A percentile compares a stretch with the other conserved stretches of the same genome.
Evolutionary conservation across 35 echinoderm and acorn worm species (phyloP).

Genomic region (Apostichopus californicus): DNA sequence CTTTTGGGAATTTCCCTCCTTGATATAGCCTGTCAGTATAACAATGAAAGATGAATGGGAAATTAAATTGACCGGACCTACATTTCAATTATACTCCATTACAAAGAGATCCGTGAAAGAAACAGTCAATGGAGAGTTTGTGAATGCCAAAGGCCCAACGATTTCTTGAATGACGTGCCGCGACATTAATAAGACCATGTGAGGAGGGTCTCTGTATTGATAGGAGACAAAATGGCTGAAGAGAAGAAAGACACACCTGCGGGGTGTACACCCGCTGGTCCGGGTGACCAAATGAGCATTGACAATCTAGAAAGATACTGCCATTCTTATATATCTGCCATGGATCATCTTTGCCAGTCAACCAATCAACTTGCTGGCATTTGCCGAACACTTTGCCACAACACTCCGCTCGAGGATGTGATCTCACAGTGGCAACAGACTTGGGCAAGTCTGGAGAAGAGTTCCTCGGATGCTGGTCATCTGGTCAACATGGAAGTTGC

Average conservation of each 20-base stretch:
- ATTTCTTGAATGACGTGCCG: too few relatives aligned
- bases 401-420: constrained; percentile 53
- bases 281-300: background rate
- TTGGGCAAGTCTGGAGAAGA: constrained; percentile 20
- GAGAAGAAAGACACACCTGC: constrained; percentile 1
- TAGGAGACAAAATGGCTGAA: constrained; percentile 19
- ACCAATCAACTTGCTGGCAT: constrained; percentile 35
- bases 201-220: background rate
- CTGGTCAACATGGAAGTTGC: constrained; percentile 38
- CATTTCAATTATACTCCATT: too few relatives aligned
- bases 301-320: constrained; percentile 15
- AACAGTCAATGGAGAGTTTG: too few relatives aligned
- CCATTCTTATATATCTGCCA: constrained; percentile 30
- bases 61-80: too few relatives aligned
- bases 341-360: constrained; percentile 47
- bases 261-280: constrained; percentile 8
- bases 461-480: constrained; percentile 43
- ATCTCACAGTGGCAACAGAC: constrained; percentile 20
- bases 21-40: too few relatives aligned
- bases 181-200: background rate
- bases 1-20: too few relatives aligned
- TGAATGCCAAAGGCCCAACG: too few relatives aligned
- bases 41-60: too few relatives aligned
- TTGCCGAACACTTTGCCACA: constrained; percentile 32
- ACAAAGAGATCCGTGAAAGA: too few relatives aligned